Base-by-base conservation (phyloP, 2,113 vertebrate species). In the Chloroceryle aenea region DNA sequence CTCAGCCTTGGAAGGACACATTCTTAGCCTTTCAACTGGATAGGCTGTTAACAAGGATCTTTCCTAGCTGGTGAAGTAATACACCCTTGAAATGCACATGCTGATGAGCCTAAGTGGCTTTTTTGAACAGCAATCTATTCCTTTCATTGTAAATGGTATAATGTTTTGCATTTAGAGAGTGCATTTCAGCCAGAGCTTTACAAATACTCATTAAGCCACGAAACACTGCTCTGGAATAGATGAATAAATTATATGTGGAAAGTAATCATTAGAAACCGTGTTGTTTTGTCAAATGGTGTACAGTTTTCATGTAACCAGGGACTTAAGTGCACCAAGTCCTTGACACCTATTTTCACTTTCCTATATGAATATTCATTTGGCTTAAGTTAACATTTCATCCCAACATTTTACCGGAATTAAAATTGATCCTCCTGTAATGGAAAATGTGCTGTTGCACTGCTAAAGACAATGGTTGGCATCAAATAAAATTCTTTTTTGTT, bases 341-440 rank as follows among this genome's bases (percentile, higher is more conserved):
- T 95, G 95, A 96, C 95, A 96, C 85, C 82, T 95, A 90, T 95
- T 96, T 95, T 95, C 82, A 86, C 90, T 89, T 96, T 95, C 83
- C 90, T 88, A n/a, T 78, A 55, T 92, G 83, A 96, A 95, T 96
- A 96, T 95, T 96, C 85, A 94, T 96, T 92, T 68, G 68, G 61
- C 23, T 90, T 92, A 86, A 90, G 92, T 86, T 90, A 92, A 82
- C 56, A 29, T 89, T 95, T 87, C 91, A 92, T 78, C 86, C 64
- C 45, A 18, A 42, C 36, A 17, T 78, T 27, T 90, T 92, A 71
- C 21, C 84, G 87, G 89, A 93, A 95, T 86, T 71, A 40, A 87
- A 90, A 94, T 94, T 90, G 50, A 84, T 55, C 75, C 79, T 80
- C 23, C 19, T 74, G 38, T 71, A 88, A 56, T 43, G 68, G 61